A percentile compares a stretch with the other conserved stretches of the same genome.
Evolutionary conservation across 2,113 vertebrate species (phyloP).

Genomic region (Scytalopus superciliaris): DNA sequence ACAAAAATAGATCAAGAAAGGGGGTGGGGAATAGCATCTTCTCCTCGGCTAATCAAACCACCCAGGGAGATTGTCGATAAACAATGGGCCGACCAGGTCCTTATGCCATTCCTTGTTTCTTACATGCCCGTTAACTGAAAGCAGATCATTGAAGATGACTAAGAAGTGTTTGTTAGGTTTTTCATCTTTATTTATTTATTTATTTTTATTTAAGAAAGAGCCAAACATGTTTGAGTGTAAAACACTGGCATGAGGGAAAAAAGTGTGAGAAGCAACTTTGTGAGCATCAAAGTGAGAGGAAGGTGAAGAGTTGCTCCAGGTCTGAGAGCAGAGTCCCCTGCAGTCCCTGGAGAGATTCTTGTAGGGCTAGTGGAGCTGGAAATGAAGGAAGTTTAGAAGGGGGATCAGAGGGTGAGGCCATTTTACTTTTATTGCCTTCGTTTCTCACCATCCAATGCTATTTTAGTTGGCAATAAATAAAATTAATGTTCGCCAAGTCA

Average conservation of each 20-base stretch:
- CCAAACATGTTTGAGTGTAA: not conserved
- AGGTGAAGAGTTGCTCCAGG: not conserved
- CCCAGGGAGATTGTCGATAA: slow-evolving; percentile 41
- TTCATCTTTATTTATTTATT: no score
- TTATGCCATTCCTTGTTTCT: not conserved
- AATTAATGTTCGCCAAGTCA: not conserved
- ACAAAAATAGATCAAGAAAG: slow-evolving; percentile 36
- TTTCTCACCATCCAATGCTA: not conserved
- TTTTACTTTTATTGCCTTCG: not conserved
- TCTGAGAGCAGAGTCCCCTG: not conserved
- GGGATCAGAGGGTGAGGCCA: not conserved
- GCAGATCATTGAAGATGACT: not conserved
- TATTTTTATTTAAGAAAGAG: not conserved
- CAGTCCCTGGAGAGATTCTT: not conserved
- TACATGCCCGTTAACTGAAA: not conserved
- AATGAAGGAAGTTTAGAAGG: not conserved
- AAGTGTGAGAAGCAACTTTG: not conserved
- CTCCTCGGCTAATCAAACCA: slow-evolving; percentile 54
- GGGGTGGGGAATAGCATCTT: slow-evolving; percentile 1
- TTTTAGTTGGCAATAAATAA: not conserved
- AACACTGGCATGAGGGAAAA: not conserved
- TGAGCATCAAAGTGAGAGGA: not conserved
- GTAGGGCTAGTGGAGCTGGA: not conserved
- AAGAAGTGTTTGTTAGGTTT: not conserved
- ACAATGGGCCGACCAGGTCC: slow-evolving; percentile 1